Base-by-base conservation (phyloP, 2,888 invertebrate species). In the Ornithoptera alexandrae region DNA sequence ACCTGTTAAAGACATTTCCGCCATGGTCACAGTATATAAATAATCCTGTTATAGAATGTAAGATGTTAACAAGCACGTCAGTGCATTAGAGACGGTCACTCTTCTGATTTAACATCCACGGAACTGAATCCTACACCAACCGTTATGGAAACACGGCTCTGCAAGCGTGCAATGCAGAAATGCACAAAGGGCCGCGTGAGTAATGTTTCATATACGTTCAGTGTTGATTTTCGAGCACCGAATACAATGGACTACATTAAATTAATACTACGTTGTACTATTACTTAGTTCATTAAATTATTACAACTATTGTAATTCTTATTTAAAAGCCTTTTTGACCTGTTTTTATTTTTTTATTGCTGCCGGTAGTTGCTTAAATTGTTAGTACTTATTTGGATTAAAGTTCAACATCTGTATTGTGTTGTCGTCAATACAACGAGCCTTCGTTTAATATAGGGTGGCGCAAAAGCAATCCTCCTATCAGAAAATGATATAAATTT, bases 41-140 rank as follows among this genome's bases (percentile, higher is more conserved):
- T 58, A 58, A 58, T 15, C 20, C 15, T 46, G 46, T 46, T 46
- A 46, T 46, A 20, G 56, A 6, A 20, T n/a, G 5, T 56, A 7
- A n/a, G 56, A 20, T 56, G 18, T 56, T 15, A 56, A 56, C 20
- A 20, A 15, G n/a, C 20, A 56, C 20, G 4, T 18, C 15, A 56
- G 6, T 22, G 59, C 60, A 59, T 70, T 68, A 67, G 46, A 56
- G 63, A 67, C 56, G 63, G 59, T 69, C 62, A 69, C 36, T 62
- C 62, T 7, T 74, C 74, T 78, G 80, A 80, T 76, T 80, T 78
- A 79, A 74, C 73, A 46, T 68, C 62, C 61, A 77, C 78, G 78
- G 79, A 79, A 77, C 69, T 73, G 68, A 69, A 71, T 72, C 75
- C 71, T 61, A 74, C 66, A 67, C 57, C 64, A 73, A 74, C 79